Conservation (phyloP, 2,888 invertebrate genomes). For the Epiblema foenella region DNA sequence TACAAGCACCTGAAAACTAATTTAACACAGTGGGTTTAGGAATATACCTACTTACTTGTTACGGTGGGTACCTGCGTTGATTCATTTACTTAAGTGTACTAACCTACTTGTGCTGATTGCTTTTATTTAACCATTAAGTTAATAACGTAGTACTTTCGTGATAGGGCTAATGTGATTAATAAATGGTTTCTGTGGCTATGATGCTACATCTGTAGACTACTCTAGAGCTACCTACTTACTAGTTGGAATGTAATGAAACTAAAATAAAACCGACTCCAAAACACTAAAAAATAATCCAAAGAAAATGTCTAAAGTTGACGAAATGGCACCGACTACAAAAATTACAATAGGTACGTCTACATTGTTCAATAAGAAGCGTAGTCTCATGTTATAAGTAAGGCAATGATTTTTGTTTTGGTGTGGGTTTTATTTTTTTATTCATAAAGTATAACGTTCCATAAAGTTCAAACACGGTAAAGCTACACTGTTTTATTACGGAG, state of each 20-base stretch:
- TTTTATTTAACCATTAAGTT: conserved; percentile 43
- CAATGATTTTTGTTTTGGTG: too few species aligned
- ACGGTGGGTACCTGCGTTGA: conserved; percentile 24
- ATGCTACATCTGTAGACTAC: not conserved
- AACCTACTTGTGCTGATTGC: conserved; percentile 42
- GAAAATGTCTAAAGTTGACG: too few species aligned
- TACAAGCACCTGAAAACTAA: conserved; percentile 11
- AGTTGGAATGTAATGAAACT: not conserved
- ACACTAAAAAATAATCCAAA: too few species aligned
- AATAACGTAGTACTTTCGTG: conserved; percentile 36
- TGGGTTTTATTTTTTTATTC: too few species aligned
- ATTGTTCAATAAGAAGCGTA: too few species aligned
- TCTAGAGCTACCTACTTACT: not conserved
- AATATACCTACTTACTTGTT: conserved; percentile 12
- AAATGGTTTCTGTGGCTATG: conserved; percentile 11
- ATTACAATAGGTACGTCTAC: too few species aligned
- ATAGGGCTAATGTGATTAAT: conserved; percentile 36
- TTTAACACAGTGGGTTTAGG: conserved; percentile 7
- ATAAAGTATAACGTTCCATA: too few species aligned
- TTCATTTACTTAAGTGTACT: conserved; percentile 43
- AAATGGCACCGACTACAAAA: too few species aligned
- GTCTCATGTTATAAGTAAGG: too few species aligned
- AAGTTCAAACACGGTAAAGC: too few species aligned
- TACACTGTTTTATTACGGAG: too few species aligned
- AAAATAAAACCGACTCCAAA: too few species aligned